These are phyloP conservation scores for Pterobdella sp. DNA, from an alignment of 2,888 invertebrate species.

Conservation along the genomic window DNA sequence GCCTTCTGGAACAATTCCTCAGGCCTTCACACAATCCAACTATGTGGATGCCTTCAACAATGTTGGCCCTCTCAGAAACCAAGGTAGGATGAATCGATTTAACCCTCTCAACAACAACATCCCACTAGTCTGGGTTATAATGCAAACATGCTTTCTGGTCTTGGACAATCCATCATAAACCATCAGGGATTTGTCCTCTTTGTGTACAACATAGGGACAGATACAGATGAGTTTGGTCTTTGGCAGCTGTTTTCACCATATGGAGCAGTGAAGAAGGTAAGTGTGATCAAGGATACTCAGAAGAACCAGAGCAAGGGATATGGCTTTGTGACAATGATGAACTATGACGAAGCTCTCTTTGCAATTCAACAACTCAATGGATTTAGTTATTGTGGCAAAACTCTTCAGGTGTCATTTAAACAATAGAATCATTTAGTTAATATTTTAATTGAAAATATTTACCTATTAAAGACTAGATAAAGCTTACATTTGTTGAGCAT, in stretches of 20 bases:
- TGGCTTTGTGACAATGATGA: conserved; percentile 52
- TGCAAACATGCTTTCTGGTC: neutral
- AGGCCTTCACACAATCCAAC: conserved; percentile 15
- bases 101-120: conserved; percentile 31
- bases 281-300: conserved; percentile 48
- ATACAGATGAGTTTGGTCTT: conserved; percentile 49
- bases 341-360: conserved; percentile 48
- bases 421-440: conserved; percentile 23
- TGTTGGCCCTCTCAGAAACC: conserved; percentile 33
- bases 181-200: conserved; percentile 45
- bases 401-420: conserved; percentile 50
- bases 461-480: neutral
- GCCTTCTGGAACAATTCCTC: conserved; percentile 12
- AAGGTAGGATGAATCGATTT: conserved; percentile 29
- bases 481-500: conserved; percentile 11
- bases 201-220: conserved; percentile 51
- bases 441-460: neutral
- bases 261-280: conserved; percentile 50
- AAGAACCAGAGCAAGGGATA: conserved; percentile 49
- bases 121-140: conserved; percentile 13
- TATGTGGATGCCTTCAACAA: conserved; percentile 26
- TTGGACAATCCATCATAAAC: conserved; percentile 14
- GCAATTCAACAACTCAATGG: conserved; percentile 51
- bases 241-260: conserved; percentile 50
- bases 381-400: conserved; percentile 44